A percentile compares a stretch with the other conserved stretches of the same genome.
These are phyloP conservation scores for Balanococcus diminutus DNA, from an alignment of 2,888 invertebrate genomes.

Conservation along the genomic window DNA sequence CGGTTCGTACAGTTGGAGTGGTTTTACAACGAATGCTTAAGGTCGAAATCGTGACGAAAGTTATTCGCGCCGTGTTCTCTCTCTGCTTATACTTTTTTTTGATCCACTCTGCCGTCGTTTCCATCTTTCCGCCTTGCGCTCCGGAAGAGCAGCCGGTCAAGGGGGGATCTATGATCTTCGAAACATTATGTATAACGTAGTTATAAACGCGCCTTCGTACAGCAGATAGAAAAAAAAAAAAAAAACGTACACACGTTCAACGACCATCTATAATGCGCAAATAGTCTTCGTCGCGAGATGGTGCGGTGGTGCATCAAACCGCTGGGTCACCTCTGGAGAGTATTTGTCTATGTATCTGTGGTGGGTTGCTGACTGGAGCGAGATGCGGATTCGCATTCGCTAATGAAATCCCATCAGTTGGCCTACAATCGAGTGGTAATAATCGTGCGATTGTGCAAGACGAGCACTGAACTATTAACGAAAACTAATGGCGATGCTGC, in stretches of 20 bases:
- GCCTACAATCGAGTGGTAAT: slow-evolving; percentile 7
- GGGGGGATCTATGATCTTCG: not conserved
- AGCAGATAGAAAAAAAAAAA: too few species aligned
- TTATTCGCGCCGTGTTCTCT: slow-evolving; percentile 17
- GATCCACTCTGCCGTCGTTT: not conserved
- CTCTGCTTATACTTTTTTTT: not conserved
- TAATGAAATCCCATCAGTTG: slow-evolving; percentile 10
- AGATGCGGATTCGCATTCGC: not conserved
- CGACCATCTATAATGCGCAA: not conserved
- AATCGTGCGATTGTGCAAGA: slow-evolving; percentile 6
- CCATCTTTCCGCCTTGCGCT: not conserved
- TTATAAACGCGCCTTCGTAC: not conserved
- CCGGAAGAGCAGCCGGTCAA: not conserved
- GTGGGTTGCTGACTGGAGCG: too few species aligned
- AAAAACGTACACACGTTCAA: not conserved
- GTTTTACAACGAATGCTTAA: slow-evolving; percentile 2
- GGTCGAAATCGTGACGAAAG: slow-evolving; percentile 43
- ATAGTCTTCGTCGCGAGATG: not conserved
- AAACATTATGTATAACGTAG: not conserved
- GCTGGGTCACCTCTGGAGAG: not conserved
- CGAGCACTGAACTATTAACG: not conserved
- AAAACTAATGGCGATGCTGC: too few species aligned
- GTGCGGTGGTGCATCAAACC: not conserved
- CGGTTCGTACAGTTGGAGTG: not conserved
- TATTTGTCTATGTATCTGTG: too few species aligned